phyloP scores from a whole-genome alignment of 2,888 invertebrate genomes.

The Limenitis camilla region DNA sequence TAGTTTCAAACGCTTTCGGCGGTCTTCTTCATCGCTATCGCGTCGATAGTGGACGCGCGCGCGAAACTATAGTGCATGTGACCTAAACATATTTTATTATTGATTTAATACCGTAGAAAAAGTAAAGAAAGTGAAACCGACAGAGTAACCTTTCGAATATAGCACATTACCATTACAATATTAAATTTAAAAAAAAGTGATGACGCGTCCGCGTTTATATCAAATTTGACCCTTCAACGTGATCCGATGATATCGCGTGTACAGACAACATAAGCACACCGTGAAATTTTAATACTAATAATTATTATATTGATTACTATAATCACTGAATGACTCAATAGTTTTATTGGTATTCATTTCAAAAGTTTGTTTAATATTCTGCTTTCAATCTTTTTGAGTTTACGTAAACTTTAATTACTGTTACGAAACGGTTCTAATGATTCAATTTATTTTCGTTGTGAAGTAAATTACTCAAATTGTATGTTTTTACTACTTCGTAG shows the following conservation, averaged over 20 bases:
- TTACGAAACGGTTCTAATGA: conserved; percentile 5
- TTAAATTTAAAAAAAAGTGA: conserved; percentile 27
- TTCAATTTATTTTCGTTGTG: neutral
- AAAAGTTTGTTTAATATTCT: conserved; percentile 23
- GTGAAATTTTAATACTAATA: conserved; percentile 32
- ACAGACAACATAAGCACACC: conserved; percentile 44
- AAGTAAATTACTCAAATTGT: neutral
- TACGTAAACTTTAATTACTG: conserved; percentile 8
- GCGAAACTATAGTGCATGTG: no score
- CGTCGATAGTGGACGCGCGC: no score
- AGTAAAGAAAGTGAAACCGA: no score
- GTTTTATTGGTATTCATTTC: conserved; percentile 20
- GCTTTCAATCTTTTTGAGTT: conserved; percentile 14
- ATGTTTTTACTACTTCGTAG: neutral
- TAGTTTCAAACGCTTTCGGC: no score
- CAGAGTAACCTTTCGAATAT: no score
- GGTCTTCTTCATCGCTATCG: no score
- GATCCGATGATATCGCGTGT: conserved; percentile 46
- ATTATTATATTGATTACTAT: conserved; percentile 5
- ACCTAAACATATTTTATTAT: no score
- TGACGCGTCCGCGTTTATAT: no score
- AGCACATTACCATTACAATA: no score
- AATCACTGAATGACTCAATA: conserved; percentile 18
- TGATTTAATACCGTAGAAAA: no score
- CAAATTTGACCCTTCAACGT: conserved; percentile 38